Evolutionary conservation across 2,113 vertebrate species (phyloP), one percentile per base, ranked within the genome.

Genomic region (Tragulus kanchil): DNA sequence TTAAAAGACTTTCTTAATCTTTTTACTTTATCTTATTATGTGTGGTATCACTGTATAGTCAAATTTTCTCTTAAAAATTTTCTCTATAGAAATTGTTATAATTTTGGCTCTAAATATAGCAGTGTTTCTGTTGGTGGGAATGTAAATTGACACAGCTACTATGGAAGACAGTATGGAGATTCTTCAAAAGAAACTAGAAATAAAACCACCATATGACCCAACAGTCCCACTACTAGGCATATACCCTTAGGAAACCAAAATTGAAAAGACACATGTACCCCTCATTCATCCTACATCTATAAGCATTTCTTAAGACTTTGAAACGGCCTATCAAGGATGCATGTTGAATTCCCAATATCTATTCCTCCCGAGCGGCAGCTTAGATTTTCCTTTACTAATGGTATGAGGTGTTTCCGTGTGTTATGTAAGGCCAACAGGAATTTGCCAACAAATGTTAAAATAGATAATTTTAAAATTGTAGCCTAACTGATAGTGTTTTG

Each of bases 1-100:
- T 84, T 73, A 64, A 90, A 93, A 90, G 36, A 78, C 42, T 87
- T 86, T 81, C 42, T 64, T n/a, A 52, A 21, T 21, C 54, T 91
- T 59, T 86, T 79, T 4, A 42, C 5, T 50, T 58, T 93, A 31
- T 10, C 25, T 81, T 62, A 62, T 78, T 86, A 64, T 62, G 6
- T 23, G 26, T 87, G 17, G 52, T 86, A 31, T 36, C 71, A 62
- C 65, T 86, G 23, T 21, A 26, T 65, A 42, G 65, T 81, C 64
- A 91, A 90, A 87, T 50, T 71, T 58, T 56, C 75, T 61, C 14
- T 45, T 85, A 45, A 52, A 59, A 78, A 54, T 19, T 54, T 50
- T 58, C 50, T 48, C 31, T 78, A 54, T 77, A 79, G 54, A 79
- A 96, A 85, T 21, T 64, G 8, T 73, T 81, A 62, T 88, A 75